These are phyloP conservation scores for Cryptocheilus praepositus DNA, from an alignment of 2,888 invertebrate species.

Conservation along the genomic window DNA sequence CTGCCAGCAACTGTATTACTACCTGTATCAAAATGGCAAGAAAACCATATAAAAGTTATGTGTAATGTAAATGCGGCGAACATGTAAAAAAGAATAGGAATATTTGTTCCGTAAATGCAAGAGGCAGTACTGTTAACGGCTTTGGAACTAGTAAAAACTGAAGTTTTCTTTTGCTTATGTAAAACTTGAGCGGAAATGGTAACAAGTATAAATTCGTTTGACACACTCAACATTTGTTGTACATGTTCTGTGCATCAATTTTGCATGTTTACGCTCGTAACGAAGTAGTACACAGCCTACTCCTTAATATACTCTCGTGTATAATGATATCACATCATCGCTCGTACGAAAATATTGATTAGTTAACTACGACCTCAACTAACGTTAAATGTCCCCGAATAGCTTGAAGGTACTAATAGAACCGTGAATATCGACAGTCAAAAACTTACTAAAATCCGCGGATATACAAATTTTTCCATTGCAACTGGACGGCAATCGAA, in stretches of 20 bases:
- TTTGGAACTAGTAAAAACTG: not conserved
- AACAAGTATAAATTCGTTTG: too few species aligned
- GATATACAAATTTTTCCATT: constrained; percentile 66
- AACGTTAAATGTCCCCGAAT: constrained; percentile 40
- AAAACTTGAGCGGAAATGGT: too few species aligned
- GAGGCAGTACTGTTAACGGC: constrained; percentile 31
- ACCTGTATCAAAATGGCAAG: constrained; percentile 1
- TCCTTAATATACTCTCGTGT: too few species aligned
- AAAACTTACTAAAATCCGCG: constrained; percentile 66
- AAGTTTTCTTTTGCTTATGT: not conserved
- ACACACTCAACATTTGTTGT: too few species aligned
- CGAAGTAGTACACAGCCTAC: too few species aligned
- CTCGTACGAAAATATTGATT: too few species aligned
- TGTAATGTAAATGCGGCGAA: not conserved
- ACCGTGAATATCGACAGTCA: constrained; percentile 69
- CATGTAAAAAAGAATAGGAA: not conserved
- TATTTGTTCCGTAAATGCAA: not conserved
- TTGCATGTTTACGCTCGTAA: too few species aligned
- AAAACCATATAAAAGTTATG: not conserved
- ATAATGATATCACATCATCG: not conserved
- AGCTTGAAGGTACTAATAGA: constrained; percentile 62
- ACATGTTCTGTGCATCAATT: too few species aligned
- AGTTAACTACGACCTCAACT: too few species aligned
- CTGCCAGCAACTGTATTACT: not conserved
- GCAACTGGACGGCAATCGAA: constrained; percentile 63